These are phyloP conservation scores for Drosophila melanogaster DNA, from an alignment of 1,140 invertebrate genomes.

Conservation along the genomic window DNA sequence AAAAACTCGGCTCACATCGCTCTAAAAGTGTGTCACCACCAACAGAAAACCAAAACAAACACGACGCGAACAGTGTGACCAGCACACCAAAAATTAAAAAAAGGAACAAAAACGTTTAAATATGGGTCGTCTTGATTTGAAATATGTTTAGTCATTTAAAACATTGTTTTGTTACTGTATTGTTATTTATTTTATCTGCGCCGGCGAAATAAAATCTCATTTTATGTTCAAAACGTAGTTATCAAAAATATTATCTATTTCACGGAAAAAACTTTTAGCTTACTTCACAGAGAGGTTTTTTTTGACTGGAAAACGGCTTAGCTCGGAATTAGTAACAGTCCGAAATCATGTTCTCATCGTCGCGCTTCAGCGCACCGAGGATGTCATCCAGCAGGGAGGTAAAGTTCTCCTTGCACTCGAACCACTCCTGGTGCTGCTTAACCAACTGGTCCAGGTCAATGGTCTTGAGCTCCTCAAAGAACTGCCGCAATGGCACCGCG, in stretches of 20 bases:
- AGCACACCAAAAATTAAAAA: neutral
- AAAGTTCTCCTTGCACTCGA: conserved; percentile 86
- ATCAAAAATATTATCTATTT: conserved; percentile 42
- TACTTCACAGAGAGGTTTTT: conserved; percentile 17
- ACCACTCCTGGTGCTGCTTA: conserved; percentile 86
- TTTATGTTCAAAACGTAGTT: conserved; percentile 15
- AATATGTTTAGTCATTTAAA: too few relatives aligned
- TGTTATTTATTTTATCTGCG: conserved; percentile 10
- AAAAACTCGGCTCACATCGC: neutral
- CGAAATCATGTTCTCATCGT: conserved; percentile 86
- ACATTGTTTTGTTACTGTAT: neutral
- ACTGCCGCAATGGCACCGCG: conserved; percentile 85
- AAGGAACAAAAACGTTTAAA: too few relatives aligned
- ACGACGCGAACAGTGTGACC: conserved; percentile 5
- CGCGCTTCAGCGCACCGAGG: conserved; percentile 85
- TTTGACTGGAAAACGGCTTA: conserved; percentile 5
- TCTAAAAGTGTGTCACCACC: neutral
- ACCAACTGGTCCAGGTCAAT: conserved; percentile 86
- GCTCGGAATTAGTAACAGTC: conserved; percentile 87
- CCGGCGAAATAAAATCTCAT: conserved; percentile 33
- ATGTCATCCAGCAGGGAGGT: conserved; percentile 89
- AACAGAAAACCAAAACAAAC: conserved; percentile 24
- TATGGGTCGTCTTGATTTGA: too few relatives aligned
- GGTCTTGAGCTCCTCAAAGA: conserved; percentile 85
- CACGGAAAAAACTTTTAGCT: conserved; percentile 34